Percentiles rank a stretch among this genome's conserved stretches.
Conservation (phyloP, 2,888 invertebrate species). For the Spicauda simplicius region DNA sequence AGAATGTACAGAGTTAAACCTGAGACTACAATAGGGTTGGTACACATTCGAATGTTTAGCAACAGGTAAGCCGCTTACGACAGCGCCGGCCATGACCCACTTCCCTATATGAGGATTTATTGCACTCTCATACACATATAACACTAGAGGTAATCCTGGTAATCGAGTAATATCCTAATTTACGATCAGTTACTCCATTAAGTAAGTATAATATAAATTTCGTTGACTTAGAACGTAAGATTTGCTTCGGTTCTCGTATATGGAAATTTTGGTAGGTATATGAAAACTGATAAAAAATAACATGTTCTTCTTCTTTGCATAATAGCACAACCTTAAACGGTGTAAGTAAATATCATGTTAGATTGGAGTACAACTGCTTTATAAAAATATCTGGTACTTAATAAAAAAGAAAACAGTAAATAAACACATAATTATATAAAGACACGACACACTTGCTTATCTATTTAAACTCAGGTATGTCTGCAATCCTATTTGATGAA, state of each 20-base stretch:
- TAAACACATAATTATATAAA: no score
- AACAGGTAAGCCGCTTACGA: constrained; percentile 44
- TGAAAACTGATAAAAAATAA: no score
- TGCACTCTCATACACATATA: constrained; percentile 40
- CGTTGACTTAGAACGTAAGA: not conserved
- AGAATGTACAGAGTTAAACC: not conserved
- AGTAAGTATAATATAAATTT: not conserved
- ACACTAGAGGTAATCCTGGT: constrained; percentile 50
- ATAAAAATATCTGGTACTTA: no score
- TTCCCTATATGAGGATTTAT: constrained; percentile 53
- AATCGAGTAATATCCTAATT: constrained; percentile 20
- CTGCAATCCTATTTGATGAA: no score
- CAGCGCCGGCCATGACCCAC: constrained; percentile 52
- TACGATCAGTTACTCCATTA: constrained; percentile 1
- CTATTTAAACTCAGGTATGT: no score
- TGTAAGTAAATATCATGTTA: no score
- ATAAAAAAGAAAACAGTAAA: no score
- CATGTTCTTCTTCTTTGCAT: no score
- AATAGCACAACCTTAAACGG: no score
- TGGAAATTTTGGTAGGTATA: no score
- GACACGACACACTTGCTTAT: no score
- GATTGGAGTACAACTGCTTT: no score
- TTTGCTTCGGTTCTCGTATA: not conserved
- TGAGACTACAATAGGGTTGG: constrained; percentile 10
- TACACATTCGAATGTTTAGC: constrained; percentile 35